phyloP scores from a whole-genome alignment of 2,113 vertebrate genomes.

The Delphinus delphis region DNA sequence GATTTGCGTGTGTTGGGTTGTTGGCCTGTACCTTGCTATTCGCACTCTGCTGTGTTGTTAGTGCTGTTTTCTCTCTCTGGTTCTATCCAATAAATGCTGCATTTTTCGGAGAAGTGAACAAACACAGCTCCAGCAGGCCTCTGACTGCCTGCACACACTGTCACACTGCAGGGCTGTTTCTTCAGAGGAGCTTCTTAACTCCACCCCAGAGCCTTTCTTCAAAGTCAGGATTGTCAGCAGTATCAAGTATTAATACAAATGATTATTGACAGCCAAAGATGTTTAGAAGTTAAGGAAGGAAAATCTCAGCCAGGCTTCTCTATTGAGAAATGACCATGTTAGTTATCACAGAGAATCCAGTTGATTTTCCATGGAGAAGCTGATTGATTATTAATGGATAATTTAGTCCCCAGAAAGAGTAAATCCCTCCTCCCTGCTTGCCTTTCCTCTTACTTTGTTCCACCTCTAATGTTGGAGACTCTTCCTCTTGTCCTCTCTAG shows the following conservation, averaged over 20 bases:
- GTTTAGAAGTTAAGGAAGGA: background rate
- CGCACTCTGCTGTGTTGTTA: background rate
- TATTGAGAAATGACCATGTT: background rate
- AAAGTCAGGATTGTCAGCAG: background rate
- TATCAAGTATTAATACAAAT: background rate
- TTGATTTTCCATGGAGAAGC: background rate
- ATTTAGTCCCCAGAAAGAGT: background rate
- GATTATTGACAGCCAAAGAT: background rate
- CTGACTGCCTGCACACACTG: background rate
- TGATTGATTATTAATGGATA: background rate
- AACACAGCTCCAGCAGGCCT: background rate
- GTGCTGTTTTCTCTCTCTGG: constrained; percentile 25
- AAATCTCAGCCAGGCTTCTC: background rate
- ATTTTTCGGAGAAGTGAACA: background rate
- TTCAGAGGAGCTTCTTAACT: background rate
- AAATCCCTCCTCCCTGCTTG: background rate
- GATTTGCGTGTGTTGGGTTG: constrained; percentile 42
- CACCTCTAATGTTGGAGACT: background rate
- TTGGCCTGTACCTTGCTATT: constrained; percentile 40
- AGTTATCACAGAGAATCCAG: background rate
- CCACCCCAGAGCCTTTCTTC: background rate
- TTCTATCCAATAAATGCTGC: background rate
- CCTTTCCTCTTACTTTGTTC: background rate
- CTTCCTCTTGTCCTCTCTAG: background rate
- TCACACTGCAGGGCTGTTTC: background rate